These are phyloP conservation scores for Crypturellus tataupa DNA, from an alignment of 2,797 vertebrate species.

Conservation along the genomic window DNA sequence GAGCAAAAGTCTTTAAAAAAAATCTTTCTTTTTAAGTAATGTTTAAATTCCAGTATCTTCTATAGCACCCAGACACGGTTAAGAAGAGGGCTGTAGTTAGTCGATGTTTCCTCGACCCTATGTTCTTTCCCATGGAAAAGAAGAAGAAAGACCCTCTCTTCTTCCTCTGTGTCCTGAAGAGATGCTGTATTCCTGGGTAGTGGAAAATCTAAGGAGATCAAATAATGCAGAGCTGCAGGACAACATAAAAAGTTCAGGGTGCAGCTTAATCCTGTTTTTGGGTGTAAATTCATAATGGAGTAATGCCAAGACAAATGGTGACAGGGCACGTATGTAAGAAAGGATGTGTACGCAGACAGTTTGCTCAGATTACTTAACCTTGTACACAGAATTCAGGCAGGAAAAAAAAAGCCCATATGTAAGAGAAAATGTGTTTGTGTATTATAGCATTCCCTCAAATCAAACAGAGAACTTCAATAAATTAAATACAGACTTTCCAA, in stretches of 20 bases:
- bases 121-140: background rate
- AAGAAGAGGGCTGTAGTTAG: background rate
- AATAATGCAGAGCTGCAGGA: background rate
- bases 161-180: background rate
- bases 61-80: background rate
- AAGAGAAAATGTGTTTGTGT: background rate
- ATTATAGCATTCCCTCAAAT: background rate
- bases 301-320: background rate
- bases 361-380: slow-evolving; percentile 27
- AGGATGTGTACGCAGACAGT: background rate
- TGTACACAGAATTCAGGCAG: background rate
- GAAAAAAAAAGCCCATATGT: background rate
- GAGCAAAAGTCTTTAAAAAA: background rate
- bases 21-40: background rate
- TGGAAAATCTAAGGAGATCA: background rate
- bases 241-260: background rate
- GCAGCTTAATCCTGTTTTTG: background rate
- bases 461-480: slow-evolving; percentile 22
- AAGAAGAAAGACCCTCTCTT: background rate
- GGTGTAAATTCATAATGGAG: background rate
- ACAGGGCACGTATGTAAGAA: background rate
- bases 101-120: background rate
- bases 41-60: background rate
- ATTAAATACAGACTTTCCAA: slow-evolving; percentile 23
- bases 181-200: background rate